Evolutionary conservation across 1,140 invertebrate genomes (phyloP).

Genomic region (Cryptotermes secundus): DNA sequence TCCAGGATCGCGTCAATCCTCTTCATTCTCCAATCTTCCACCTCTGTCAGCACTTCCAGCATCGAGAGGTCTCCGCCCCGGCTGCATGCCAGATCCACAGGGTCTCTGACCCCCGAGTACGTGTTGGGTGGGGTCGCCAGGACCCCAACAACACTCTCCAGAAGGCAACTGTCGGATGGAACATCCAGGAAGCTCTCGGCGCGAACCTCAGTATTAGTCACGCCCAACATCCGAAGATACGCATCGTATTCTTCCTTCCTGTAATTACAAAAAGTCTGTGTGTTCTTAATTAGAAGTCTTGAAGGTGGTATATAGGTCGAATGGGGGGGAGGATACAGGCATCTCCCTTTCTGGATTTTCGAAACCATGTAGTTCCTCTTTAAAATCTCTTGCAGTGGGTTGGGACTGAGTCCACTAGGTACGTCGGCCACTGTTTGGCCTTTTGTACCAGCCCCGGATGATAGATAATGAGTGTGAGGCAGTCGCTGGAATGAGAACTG

Average conservation of each 20-base stretch:
- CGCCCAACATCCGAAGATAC: slow-evolving; percentile 54
- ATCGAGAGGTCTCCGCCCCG: slow-evolving; percentile 66
- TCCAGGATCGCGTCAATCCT: slow-evolving; percentile 52
- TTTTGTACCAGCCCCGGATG: too few species aligned
- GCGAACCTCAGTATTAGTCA: slow-evolving; percentile 58
- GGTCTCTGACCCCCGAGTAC: slow-evolving; percentile 70
- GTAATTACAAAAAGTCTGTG: background rate
- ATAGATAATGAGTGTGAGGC: too few species aligned
- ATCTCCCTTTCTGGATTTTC: too few species aligned
- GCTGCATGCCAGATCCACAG: slow-evolving; percentile 54
- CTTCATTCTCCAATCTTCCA: slow-evolving; percentile 51
- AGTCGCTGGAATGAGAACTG: too few species aligned
- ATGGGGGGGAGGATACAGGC: too few species aligned
- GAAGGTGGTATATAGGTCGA: too few species aligned
- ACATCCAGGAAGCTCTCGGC: slow-evolving; percentile 60
- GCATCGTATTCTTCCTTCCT: slow-evolving; percentile 55
- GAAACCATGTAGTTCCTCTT: too few species aligned
- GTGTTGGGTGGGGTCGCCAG: slow-evolving; percentile 74
- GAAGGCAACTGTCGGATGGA: slow-evolving; percentile 51
- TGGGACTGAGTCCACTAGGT: too few species aligned
- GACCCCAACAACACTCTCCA: slow-evolving; percentile 69
- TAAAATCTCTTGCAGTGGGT: too few species aligned
- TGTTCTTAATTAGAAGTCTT: too few species aligned
- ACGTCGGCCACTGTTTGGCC: too few species aligned
- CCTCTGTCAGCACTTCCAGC: slow-evolving; percentile 63